A percentile compares a stretch with the other conserved stretches of the same genome.
phyloP scores from a whole-genome alignment of 2,113 vertebrate genomes.

The Odocoileus virginianus region DNA sequence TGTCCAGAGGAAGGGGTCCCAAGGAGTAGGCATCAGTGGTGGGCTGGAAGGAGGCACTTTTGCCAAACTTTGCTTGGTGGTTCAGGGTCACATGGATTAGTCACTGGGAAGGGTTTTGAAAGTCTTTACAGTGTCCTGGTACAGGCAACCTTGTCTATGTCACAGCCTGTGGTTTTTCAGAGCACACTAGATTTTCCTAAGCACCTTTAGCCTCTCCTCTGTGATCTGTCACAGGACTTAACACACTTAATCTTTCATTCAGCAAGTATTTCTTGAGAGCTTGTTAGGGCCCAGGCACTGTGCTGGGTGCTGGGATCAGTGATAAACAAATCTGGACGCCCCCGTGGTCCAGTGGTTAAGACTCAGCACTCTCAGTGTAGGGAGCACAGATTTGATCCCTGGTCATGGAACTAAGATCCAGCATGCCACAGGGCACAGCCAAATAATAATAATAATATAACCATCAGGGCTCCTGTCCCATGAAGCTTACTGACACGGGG shows the following conservation, averaged over 20 bases:
- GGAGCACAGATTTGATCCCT: not conserved
- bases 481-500: not conserved
- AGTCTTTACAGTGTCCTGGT: not conserved
- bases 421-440: not conserved
- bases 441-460: not conserved
- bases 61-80: not conserved
- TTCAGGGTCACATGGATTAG: not conserved
- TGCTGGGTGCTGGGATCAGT: not conserved
- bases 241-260: not conserved
- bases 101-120: not conserved
- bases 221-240: not conserved
- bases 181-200: not conserved
- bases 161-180: not conserved
- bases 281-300: not conserved
- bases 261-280: not conserved
- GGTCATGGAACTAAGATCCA: not conserved
- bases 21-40: too few relatives aligned
- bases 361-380: not conserved
- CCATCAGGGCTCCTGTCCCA: fast-evolving
- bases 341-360: not conserved
- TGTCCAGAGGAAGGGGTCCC: not conserved
- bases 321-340: not conserved
- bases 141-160: not conserved
- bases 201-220: not conserved
- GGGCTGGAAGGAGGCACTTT: not conserved